phyloP scores from a whole-genome alignment of 2,797 vertebrate species.

The Pangasius krempfi region DNA sequence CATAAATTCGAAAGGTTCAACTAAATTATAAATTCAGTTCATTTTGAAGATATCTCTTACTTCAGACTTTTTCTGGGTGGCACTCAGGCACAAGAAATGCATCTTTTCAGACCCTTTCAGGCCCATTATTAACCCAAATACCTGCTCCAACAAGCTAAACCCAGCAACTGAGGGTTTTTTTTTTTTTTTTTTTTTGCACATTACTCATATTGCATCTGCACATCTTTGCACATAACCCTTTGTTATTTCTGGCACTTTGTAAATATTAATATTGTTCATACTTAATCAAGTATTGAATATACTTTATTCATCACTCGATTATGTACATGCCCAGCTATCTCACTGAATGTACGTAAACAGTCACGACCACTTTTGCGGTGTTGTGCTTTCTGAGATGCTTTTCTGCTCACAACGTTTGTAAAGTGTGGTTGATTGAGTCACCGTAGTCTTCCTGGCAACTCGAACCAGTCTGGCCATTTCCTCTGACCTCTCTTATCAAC shows the following conservation, averaged over 20 bases:
- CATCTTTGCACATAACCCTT: not conserved
- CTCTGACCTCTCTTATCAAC: not conserved
- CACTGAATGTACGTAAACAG: no score
- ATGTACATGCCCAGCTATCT: not conserved
- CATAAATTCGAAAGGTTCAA: not conserved
- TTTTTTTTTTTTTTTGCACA: not conserved
- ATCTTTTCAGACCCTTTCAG: not conserved
- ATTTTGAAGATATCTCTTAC: not conserved
- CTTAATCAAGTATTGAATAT: no score
- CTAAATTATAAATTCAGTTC: no score
- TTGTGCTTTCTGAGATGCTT: not conserved
- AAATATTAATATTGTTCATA: not conserved
- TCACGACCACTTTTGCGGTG: not conserved
- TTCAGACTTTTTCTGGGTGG: not conserved
- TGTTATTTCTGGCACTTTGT: not conserved
- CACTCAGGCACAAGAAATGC: not conserved
- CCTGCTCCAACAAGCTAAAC: not conserved
- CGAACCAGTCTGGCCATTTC: no score
- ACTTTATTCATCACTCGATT: not conserved
- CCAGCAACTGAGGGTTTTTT: not conserved
- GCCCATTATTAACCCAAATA: not conserved
- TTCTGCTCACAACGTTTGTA: not conserved
- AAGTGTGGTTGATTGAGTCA: not conserved
- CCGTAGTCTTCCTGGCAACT: no score
- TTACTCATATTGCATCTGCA: not conserved